A percentile compares a stretch with the other conserved stretches of the same genome.
phyloP scores from a whole-genome alignment of 2,888 invertebrate species.

The Brachycybe producta region DNA sequence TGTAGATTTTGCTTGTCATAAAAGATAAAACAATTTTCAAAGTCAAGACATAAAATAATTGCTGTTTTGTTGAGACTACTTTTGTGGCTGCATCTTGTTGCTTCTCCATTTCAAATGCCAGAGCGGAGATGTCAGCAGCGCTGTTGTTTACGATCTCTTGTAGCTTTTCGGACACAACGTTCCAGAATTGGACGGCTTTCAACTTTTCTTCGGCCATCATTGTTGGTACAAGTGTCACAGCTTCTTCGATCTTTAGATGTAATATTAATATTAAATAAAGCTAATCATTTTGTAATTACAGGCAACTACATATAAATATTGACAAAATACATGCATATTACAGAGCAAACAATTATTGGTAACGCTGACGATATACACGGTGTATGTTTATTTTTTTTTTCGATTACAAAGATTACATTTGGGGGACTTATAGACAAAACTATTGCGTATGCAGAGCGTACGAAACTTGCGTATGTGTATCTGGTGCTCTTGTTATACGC shows the following conservation, averaged over 20 bases:
- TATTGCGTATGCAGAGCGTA: too few relatives aligned
- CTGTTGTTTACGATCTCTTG: slow-evolving; percentile 29
- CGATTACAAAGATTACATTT: too few relatives aligned
- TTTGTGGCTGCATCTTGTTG: too few relatives aligned
- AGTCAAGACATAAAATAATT: too few relatives aligned
- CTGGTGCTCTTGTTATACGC: too few relatives aligned
- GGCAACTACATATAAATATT: neutral
- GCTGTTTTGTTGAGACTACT: too few relatives aligned
- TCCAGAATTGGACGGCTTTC: slow-evolving; percentile 29
- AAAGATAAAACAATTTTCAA: too few relatives aligned
- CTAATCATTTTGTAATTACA: neutral
- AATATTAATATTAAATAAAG: neutral
- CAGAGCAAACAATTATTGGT: neutral
- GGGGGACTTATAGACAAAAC: too few relatives aligned
- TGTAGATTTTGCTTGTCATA: too few relatives aligned
- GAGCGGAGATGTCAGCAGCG: slow-evolving; percentile 28
- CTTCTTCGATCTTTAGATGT: slow-evolving; percentile 27
- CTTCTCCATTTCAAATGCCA: slow-evolving; percentile 25
- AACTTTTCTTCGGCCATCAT: slow-evolving; percentile 28
- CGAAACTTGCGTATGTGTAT: too few relatives aligned
- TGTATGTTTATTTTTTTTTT: too few relatives aligned
- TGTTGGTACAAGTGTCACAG: slow-evolving; percentile 26
- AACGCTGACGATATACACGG: too few relatives aligned
- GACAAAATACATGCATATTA: slow-evolving; percentile 1
- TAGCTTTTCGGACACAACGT: slow-evolving; percentile 27